Percentiles rank a stretch among this genome's conserved stretches.
phyloP scores from a whole-genome alignment of 1,140 invertebrate genomes.

The Heliothis subflexa region DNA sequence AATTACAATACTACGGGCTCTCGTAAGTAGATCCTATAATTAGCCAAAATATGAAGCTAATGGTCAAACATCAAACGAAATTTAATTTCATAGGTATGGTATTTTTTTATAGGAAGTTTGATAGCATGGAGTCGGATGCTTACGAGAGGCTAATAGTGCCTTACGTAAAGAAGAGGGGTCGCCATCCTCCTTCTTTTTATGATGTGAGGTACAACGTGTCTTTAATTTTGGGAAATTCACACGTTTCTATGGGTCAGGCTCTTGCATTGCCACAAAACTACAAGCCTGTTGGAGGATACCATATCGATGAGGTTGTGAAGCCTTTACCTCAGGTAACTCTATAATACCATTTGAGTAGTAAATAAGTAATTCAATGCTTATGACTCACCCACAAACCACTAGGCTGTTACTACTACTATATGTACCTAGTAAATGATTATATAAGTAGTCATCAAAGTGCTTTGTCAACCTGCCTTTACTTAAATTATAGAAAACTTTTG shows the following conservation, averaged over 20 bases:
- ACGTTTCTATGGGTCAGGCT: slow-evolving; percentile 57
- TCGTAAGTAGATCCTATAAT: slow-evolving; percentile 32
- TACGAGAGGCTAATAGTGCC: slow-evolving; percentile 42
- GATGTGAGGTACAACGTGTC: slow-evolving; percentile 58
- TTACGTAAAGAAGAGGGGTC: slow-evolving; percentile 34
- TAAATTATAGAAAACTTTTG: too few species aligned
- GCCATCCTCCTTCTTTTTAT: slow-evolving; percentile 35
- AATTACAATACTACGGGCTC: neutral
- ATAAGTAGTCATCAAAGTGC: too few species aligned
- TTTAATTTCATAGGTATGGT: neutral
- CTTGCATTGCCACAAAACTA: slow-evolving; percentile 58
- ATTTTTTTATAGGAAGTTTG: slow-evolving; percentile 16
- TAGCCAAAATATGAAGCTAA: neutral
- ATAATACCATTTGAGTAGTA: too few species aligned
- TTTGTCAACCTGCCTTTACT: too few species aligned
- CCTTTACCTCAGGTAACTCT: slow-evolving; percentile 54
- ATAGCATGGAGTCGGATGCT: neutral
- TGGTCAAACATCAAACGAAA: neutral
- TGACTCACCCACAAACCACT: too few species aligned
- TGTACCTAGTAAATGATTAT: neutral
- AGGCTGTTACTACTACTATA: too few species aligned
- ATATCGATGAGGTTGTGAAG: slow-evolving; percentile 51
- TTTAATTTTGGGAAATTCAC: slow-evolving; percentile 58
- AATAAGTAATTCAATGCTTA: too few species aligned
- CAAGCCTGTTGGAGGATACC: slow-evolving; percentile 61